These are phyloP conservation scores for Aphelinus atriplicis DNA, from an alignment of 1,140 invertebrate species.

Conservation along the genomic window DNA sequence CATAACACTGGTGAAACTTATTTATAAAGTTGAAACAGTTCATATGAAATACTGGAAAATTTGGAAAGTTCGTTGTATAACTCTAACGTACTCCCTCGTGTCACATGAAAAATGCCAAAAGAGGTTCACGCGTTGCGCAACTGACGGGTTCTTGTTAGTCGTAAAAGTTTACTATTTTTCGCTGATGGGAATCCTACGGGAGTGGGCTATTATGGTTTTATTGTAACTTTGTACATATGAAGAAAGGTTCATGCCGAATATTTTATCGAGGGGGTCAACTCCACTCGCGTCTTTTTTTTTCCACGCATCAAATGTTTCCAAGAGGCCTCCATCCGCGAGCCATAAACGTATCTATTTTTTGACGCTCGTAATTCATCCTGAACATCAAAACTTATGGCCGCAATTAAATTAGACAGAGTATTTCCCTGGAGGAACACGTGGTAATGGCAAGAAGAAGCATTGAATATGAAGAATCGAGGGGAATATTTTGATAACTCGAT, in stretches of 20 bases:
- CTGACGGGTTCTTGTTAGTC: conserved; percentile 30
- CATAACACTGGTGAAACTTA: too few relatives aligned
- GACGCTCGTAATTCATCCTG: too few relatives aligned
- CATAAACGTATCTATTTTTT: too few relatives aligned
- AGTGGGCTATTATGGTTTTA: conserved; percentile 27
- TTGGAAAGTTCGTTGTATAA: conserved; percentile 12
- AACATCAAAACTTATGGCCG: too few relatives aligned
- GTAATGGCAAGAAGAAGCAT: not conserved
- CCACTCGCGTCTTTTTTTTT: too few relatives aligned
- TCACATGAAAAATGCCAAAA: conserved; percentile 12
- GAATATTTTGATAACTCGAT: too few relatives aligned
- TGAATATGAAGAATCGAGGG: not conserved
- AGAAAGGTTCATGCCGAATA: conserved; percentile 1
- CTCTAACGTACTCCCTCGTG: conserved; percentile 9
- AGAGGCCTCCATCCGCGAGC: too few relatives aligned
- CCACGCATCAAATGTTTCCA: too few relatives aligned
- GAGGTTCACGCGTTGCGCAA: conserved; percentile 33
- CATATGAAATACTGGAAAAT: conserved; percentile 18
- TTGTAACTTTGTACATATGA: not conserved
- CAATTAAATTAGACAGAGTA: too few relatives aligned
- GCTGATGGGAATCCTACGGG: not conserved
- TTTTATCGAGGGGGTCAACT: not conserved
- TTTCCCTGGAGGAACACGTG: too few relatives aligned
- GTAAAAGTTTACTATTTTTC: conserved; percentile 25
- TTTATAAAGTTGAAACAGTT: too few relatives aligned